Base-by-base conservation (phyloP, 2,797 vertebrate species). In the Petrocephalus sullivani region DNA sequence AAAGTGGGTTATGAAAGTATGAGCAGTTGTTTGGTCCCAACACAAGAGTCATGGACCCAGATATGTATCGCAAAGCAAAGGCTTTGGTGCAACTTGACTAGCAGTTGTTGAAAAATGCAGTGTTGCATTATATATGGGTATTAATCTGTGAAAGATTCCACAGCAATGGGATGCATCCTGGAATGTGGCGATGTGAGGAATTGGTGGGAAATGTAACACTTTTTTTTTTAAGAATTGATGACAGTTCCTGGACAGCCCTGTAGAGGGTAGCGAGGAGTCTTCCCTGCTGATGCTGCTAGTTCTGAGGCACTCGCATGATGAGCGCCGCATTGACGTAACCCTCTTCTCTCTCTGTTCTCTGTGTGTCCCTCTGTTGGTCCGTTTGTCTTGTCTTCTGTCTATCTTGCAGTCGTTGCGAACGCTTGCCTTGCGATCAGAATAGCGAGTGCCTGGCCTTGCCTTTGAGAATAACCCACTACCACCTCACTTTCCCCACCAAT, bases 401-500 rank as follows among this genome's bases (percentile, higher is more conserved):
- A 92, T 96, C 95, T 97, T 97, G 95, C 98, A 99, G 98, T 96
- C 97, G 97, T 97, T 99, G 98, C 58, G 98, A 99, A 94, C 98
- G 98, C 96, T 98, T 99, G 97, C 96, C 97, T 97, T 99, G 98
- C 96, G 96, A 96, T 96, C 97, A 97, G 92, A 96, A 95, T 97
- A 92, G 93, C 91, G 97, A 98, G 95, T 99, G 98, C 96, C 96
- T 96, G 96, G 94, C 94, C 95, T 96, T 97, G 96, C 98, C 98
- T 93, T 92, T 98, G 97, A 97, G 98, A 97, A 98, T 99, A 97
- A 98, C 97, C 95, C 95, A 97, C 97, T 98, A 99, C 96, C 95
- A 97, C 94, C 97, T 99, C 96, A 98, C 97, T 95, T 98, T 99
- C 95, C 98, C 98, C 90, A 98, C 96, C 97, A 97, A 97, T 97